Evolutionary conservation across 1,140 invertebrate genomes (phyloP), one percentile per base, ranked within the genome.

Genomic region (Brachionus sp.): DNA sequence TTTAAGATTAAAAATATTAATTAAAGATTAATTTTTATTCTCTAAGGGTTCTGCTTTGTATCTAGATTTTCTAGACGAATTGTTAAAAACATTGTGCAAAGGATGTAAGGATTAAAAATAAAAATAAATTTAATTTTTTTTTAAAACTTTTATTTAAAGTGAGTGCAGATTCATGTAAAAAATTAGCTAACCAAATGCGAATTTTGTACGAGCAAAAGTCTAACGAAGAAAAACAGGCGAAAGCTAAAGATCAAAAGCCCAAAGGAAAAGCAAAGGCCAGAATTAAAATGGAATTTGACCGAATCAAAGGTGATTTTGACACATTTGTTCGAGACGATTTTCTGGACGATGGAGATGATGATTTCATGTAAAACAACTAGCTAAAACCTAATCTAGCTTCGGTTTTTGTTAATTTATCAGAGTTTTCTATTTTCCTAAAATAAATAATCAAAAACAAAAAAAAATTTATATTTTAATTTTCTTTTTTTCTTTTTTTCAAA

Each of bases 71-170:
- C 33, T 80, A 13, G 77, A 80, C 9, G 77, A 80, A 3, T 42
- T 80, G n/a, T 62, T 80, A 10, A 80, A 80, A 44, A 62, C 77
- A 23, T 35, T 80, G 23, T 44, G 50, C 25, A 80, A 80, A 80
- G 39, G 16, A 10, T 80, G 77, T 80, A 80, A 57, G 16, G 35
- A 62, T 35, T 25, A 16, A 46, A 39, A 39, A 42, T 29, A 25
- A 44, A 75, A 75, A 39, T n/a, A 16, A 37, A 4, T 19, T 70
- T 6, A 39, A 1, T 1, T 37, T n/a, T 33, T 29, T 62, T 78
- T 53, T 25, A 12, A 25, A 13, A 29, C 33, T 77, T 25, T 16
- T 33, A 35, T 23, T 78, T 37, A 3, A 35, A 80, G 77, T 80
- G 29, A 16, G 10, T 44, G 50, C 46, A 0, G 77, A 80, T 80